Base-by-base conservation (phyloP, 2,888 invertebrate genomes). In the Brassicogethes aeneus region DNA sequence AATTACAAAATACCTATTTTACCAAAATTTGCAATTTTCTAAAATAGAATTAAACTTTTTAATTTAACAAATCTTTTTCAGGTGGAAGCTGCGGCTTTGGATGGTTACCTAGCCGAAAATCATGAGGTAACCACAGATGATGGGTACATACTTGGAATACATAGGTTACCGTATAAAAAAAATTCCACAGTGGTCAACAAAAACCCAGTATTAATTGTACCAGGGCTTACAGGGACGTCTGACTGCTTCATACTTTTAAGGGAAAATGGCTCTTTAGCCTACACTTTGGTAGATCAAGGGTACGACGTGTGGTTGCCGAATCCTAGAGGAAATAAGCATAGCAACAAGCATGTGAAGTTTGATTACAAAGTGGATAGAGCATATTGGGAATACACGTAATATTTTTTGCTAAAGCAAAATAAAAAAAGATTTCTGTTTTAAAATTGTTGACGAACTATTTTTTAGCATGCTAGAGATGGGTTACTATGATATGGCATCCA, bases 301-400 rank as follows among this genome's bases (percentile, higher is more conserved):
- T 39, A 33, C 14, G 39, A 39, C 16, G 33, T 39, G 3, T 39
- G 39, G 39, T 33, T 39, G 13, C 10, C 10, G 16, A 39, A 39
- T 15, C 16, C 33, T 7, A 15, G 39, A 31, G 39, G 39, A 2
- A 39, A 23, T 2, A 3, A 10, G 8, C 10, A 5, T 17, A 16
- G 16, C 5, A 32, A 12, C 15, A 30, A 12, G 12, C 37, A 37
- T 14, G 15, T 15, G 12, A 3, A 8, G 7, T 13, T 29, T 29
- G 15, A 37, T 16, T 12, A 12, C 14, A 30, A 30, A 13, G 30
- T 8, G 3, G 17, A 32, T 32, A 13, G 3, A 8, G 12, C 5
- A 32, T 32, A 10, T 12, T 32, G 32, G 32, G 13, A 32, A 5
- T 12, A 32, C 14, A 32, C 8, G 32, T 32, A 23, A 23, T 23